A percentile compares a stretch with the other conserved stretches of the same genome.
These are phyloP conservation scores for Hypomesus transpacificus DNA, from an alignment of 2,113 vertebrate genomes.

Conservation along the genomic window DNA sequence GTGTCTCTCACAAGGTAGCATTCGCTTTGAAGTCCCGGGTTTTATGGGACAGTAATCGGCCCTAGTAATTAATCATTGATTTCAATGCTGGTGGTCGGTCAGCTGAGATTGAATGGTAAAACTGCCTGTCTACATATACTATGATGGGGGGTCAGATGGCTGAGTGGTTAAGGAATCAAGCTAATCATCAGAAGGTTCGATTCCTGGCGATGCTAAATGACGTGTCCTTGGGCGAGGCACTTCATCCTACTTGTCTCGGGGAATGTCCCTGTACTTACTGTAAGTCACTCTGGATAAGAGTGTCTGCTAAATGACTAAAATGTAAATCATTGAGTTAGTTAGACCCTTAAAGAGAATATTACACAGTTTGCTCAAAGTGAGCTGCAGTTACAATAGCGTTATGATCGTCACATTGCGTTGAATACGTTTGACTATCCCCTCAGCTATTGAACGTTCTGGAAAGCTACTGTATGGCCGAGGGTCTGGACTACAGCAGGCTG, in stretches of 20 bases:
- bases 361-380: too few relatives aligned
- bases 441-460: conserved; percentile 90
- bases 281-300: too few relatives aligned
- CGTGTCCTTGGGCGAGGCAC: too few relatives aligned
- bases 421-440: not conserved
- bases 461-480: conserved; percentile 90
- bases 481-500: conserved; percentile 87
- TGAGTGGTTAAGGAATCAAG: too few relatives aligned
- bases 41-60: conserved; percentile 14
- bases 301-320: too few relatives aligned
- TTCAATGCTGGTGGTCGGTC: conserved; percentile 27
- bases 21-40: not conserved
- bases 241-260: too few relatives aligned
- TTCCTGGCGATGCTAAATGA: too few relatives aligned
- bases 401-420: not conserved
- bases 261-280: too few relatives aligned
- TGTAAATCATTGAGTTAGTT: too few relatives aligned
- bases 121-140: conserved; percentile 25
- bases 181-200: too few relatives aligned
- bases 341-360: too few relatives aligned
- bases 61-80: conserved; percentile 22
- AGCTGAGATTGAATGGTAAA: conserved; percentile 42
- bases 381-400: not conserved
- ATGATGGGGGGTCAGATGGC: too few relatives aligned
- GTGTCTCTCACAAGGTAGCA: not conserved